Conservation (phyloP, 2,888 invertebrate genomes). For the Drosophila kambysellisi region DNA sequence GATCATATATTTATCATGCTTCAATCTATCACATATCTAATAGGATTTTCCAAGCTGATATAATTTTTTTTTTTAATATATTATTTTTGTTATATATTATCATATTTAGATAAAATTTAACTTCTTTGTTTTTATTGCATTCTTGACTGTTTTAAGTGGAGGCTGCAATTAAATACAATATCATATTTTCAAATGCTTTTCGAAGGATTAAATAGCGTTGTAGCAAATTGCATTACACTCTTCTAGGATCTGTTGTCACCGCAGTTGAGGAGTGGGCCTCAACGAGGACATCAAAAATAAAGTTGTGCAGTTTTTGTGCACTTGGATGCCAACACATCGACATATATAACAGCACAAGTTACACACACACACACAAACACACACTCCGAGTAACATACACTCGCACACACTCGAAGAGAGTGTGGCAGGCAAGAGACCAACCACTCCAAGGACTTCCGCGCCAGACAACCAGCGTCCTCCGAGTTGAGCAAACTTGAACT, state of each 20-base stretch:
- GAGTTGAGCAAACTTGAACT: slow-evolving; percentile 75
- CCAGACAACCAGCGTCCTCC: slow-evolving; percentile 65
- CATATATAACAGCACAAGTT: slow-evolving; percentile 78
- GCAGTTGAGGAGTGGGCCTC: slow-evolving; percentile 28
- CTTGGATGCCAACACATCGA: slow-evolving; percentile 75
- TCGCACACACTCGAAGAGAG: slow-evolving; percentile 49
- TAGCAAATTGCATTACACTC: slow-evolving; percentile 60
- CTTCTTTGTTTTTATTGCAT: slow-evolving; percentile 8
- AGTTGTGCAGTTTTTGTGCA: slow-evolving; percentile 59
- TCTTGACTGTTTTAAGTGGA: slow-evolving; percentile 1
- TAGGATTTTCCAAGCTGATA: background rate
- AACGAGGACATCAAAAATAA: slow-evolving; percentile 55
- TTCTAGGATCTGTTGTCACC: slow-evolving; percentile 62
- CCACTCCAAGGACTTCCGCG: slow-evolving; percentile 59
- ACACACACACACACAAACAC: slow-evolving; percentile 42
- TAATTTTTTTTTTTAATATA: background rate
- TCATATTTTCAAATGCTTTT: slow-evolving; percentile 26
- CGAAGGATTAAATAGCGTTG: slow-evolving; percentile 24
- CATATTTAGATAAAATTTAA: background rate
- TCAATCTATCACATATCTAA: background rate
- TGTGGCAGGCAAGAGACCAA: slow-evolving; percentile 41
- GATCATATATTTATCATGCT: background rate
- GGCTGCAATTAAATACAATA: slow-evolving; percentile 2
- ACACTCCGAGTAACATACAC: slow-evolving; percentile 2
- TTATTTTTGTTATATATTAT: no score